These are phyloP conservation scores for Limnephilus lunatus DNA, from an alignment of 2,888 invertebrate genomes.

Conservation along the genomic window DNA sequence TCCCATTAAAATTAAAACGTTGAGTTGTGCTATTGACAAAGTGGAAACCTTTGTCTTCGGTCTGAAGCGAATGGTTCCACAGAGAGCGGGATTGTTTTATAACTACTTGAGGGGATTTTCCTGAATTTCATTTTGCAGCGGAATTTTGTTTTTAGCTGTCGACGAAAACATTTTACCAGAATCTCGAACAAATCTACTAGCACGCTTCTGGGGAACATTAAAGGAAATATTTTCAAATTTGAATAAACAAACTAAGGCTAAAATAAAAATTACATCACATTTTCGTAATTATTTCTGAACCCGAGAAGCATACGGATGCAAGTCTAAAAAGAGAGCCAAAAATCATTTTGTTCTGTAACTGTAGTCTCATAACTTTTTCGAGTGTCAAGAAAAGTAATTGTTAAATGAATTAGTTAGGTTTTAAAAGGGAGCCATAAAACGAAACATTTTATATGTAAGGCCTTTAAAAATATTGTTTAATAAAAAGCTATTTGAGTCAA, in stretches of 20 bases:
- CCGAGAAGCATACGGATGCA: too few species aligned
- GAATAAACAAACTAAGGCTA: neutral
- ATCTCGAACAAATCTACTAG: neutral
- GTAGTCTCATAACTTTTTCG: too few species aligned
- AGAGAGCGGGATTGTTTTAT: neutral
- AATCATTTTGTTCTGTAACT: too few species aligned
- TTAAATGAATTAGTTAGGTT: too few species aligned
- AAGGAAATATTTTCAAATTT: neutral
- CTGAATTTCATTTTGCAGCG: neutral
- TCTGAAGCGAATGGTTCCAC: neutral
- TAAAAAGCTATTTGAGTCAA: too few species aligned
- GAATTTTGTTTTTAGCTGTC: neutral
- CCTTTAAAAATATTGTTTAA: too few species aligned
- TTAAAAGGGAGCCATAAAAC: too few species aligned
- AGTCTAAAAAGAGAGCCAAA: too few species aligned
- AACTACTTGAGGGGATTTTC: neutral
- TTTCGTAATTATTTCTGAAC: too few species aligned
- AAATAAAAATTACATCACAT: neutral
- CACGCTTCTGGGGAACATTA: neutral
- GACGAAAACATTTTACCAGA: neutral
- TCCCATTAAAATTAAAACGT: neutral
- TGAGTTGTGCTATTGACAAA: constrained; percentile 1
- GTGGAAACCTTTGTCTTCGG: neutral
- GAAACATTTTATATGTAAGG: too few species aligned
- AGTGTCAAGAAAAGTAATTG: too few species aligned